Percentiles rank a stretch among this genome's conserved stretches.
phyloP scores from a whole-genome alignment of 2,113 vertebrate species.

The Oreocharis arfaki region DNA sequence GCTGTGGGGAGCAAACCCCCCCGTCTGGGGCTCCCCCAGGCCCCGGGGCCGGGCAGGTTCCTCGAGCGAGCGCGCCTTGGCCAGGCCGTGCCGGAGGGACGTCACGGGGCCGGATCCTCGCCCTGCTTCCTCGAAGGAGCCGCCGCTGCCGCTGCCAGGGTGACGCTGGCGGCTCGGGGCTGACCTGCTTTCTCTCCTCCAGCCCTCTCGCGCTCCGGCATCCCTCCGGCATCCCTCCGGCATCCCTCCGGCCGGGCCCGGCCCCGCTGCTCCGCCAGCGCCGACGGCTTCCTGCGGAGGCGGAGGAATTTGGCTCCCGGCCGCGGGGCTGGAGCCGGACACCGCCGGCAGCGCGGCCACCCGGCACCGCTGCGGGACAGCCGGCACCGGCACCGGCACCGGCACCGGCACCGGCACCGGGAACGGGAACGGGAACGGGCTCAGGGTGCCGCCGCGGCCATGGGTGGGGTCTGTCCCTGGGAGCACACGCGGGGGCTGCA shows the following conservation, averaged over 20 bases:
- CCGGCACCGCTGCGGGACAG: not conserved
- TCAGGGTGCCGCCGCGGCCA: not conserved
- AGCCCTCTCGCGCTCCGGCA: not conserved
- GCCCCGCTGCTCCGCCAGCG: not conserved
- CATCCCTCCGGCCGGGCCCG: not conserved
- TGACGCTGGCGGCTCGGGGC: conserved; percentile 16
- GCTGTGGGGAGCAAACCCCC: not conserved
- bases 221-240: not conserved
- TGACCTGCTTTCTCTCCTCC: conserved; percentile 18
- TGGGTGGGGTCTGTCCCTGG: not conserved
- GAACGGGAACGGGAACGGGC: not conserved
- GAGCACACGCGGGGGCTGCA: not conserved
- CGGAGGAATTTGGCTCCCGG: not conserved
- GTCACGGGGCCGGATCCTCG: not conserved
- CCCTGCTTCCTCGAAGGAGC: conserved; percentile 52
- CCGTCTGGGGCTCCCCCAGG: not conserved
- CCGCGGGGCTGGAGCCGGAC: not conserved
- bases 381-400: not conserved
- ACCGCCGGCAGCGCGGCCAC: not conserved
- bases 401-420: not conserved
- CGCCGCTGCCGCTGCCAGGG: conserved; percentile 42
- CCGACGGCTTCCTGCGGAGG: conserved; percentile 25
- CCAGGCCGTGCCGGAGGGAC: not conserved
- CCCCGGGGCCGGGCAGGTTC: not conserved
- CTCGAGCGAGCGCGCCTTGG: not conserved